phyloP scores from a whole-genome alignment of 53 echinoderm and acorn worm species.

The Stichopus horrens region DNA sequence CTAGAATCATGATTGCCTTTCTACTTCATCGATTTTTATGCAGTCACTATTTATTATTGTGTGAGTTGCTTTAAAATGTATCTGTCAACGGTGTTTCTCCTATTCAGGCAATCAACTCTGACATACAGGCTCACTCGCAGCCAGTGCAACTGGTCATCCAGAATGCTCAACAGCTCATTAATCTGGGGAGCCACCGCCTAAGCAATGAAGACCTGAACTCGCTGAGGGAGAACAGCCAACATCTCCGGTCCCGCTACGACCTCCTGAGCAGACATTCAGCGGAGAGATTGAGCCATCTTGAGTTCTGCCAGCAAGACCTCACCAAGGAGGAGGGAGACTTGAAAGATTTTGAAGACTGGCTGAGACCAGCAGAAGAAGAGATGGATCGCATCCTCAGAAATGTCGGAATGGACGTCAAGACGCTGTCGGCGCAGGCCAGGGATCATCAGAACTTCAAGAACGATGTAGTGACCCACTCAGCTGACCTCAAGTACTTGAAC shows the following conservation, averaged over 20 bases:
- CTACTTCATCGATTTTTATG: no score
- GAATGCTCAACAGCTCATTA: constrained; percentile 80
- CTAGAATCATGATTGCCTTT: no score
- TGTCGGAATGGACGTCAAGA: constrained; percentile 69
- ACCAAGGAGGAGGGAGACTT: constrained; percentile 75
- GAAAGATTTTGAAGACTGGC: constrained; percentile 80
- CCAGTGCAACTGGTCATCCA: constrained; percentile 85
- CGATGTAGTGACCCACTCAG: constrained; percentile 89
- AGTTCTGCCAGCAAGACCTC: constrained; percentile 71
- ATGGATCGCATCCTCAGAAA: constrained; percentile 63
- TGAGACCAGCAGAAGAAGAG: constrained; percentile 73
- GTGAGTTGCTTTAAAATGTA: no score
- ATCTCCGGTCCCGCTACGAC: constrained; percentile 82
- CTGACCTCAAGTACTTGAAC: constrained; percentile 88
- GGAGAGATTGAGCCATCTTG: constrained; percentile 68
- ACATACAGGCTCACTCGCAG: constrained; percentile 80
- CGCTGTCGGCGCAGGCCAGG: constrained; percentile 57
- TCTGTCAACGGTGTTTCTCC: background rate
- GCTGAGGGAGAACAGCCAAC: constrained; percentile 66
- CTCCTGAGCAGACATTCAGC: constrained; percentile 75
- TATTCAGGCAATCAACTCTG: constrained; percentile 66
- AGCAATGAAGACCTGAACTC: constrained; percentile 62
- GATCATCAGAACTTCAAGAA: constrained; percentile 82
- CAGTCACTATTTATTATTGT: no score
- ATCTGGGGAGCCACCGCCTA: constrained; percentile 72